These are phyloP conservation scores for Druceiella hillmani DNA, from an alignment of 2,888 invertebrate species.

Conservation along the genomic window DNA sequence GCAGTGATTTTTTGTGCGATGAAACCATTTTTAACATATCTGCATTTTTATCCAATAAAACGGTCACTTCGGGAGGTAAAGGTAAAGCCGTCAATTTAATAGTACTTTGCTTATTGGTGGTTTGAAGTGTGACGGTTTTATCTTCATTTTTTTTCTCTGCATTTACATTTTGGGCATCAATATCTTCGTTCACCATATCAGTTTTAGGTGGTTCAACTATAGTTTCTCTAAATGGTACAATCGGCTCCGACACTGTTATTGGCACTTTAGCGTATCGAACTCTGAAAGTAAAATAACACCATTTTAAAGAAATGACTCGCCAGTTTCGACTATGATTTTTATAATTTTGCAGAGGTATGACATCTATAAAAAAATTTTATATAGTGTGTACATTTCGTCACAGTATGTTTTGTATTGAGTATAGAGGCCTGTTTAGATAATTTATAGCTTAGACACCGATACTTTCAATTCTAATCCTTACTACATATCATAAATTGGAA, in stretches of 20 bases:
- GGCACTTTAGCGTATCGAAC: constrained; percentile 78
- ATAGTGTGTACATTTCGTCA: too few relatives aligned
- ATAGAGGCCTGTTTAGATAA: too few relatives aligned
- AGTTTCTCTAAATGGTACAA: constrained; percentile 95
- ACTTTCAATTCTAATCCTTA: too few relatives aligned
- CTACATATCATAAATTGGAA: too few relatives aligned
- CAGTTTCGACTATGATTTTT: background rate
- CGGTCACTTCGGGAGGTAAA: constrained; percentile 65
- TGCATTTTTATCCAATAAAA: constrained; percentile 64
- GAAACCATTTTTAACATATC: constrained; percentile 65
- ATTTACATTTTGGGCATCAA: constrained; percentile 56
- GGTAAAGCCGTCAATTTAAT: constrained; percentile 74
- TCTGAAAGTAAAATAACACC: constrained; percentile 29
- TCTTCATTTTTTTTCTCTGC: constrained; percentile 43
- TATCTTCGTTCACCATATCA: constrained; percentile 83
- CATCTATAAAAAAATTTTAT: too few relatives aligned
- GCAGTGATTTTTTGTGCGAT: constrained; percentile 40
- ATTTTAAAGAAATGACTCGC: constrained; percentile 7
- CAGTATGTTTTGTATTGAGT: too few relatives aligned
- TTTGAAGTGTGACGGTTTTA: constrained; percentile 54
- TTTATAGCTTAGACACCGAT: too few relatives aligned
- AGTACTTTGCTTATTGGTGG: constrained; percentile 65
- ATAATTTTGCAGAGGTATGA: too few relatives aligned
- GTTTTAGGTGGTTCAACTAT: constrained; percentile 73
- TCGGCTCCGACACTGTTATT: constrained; percentile 89